Evolutionary conservation across 2,113 vertebrate genomes (phyloP).

Genomic region (Hemiscyllium ocellatum): DNA sequence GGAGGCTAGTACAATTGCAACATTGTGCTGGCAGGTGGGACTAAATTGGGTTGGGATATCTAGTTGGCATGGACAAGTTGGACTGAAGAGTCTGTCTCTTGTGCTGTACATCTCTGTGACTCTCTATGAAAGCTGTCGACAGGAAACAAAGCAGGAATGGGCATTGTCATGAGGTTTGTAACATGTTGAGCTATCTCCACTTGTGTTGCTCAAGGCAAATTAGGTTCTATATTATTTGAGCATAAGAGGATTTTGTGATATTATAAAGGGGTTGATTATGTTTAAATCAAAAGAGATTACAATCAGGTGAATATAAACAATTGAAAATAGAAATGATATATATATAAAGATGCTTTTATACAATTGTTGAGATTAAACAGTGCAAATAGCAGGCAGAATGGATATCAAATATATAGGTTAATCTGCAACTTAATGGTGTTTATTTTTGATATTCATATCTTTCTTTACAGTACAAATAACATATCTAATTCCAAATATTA

Average conservation of each 20-base stretch:
- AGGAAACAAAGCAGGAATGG: background rate
- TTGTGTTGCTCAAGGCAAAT: background rate
- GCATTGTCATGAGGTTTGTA: background rate
- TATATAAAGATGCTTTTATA: background rate
- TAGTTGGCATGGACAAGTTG: too few relatives aligned
- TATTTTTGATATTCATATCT: background rate
- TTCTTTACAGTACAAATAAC: background rate
- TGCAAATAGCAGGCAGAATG: background rate
- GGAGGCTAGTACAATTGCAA: too few relatives aligned
- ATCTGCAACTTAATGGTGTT: background rate
- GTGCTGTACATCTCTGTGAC: too few relatives aligned
- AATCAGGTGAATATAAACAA: background rate
- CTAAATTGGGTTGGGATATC: too few relatives aligned
- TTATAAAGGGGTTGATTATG: background rate
- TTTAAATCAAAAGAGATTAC: background rate
- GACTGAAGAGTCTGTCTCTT: too few relatives aligned
- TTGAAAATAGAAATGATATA: background rate
- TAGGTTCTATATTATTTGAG: background rate
- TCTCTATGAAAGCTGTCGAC: background rate
- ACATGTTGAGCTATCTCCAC: background rate
- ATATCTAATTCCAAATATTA: background rate
- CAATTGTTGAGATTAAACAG: background rate
- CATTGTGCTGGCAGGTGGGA: too few relatives aligned
- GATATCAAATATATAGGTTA: background rate
- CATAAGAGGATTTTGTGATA: background rate